These are phyloP conservation scores for Plagiodera versicolora DNA, from an alignment of 2,888 invertebrate genomes.

Conservation along the genomic window DNA sequence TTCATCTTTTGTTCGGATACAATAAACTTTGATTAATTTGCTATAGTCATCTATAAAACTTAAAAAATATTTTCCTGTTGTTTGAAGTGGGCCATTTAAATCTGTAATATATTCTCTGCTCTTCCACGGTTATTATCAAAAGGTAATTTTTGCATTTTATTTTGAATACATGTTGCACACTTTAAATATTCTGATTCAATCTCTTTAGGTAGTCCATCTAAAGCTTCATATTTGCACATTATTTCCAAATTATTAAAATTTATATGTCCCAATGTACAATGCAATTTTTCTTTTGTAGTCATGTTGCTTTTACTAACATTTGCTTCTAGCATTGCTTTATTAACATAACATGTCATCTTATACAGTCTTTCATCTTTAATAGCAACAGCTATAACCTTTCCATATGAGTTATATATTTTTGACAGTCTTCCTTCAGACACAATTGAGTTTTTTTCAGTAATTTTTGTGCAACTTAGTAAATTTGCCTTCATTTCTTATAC, in stretches of 20 bases:
- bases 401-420: neutral
- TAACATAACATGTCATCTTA: constrained; percentile 3
- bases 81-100: constrained; percentile 31
- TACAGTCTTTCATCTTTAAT: constrained; percentile 5
- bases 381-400: constrained; percentile 1
- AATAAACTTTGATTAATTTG: constrained; percentile 5
- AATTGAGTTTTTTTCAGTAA: neutral
- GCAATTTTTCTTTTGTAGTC: constrained; percentile 34
- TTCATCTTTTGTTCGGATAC: neutral
- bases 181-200: constrained; percentile 31
- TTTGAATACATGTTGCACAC: constrained; percentile 35
- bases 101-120: constrained; percentile 34
- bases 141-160: constrained; percentile 37
- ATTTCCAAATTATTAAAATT: constrained; percentile 35
- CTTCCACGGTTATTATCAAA: constrained; percentile 34
- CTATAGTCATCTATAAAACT: constrained; percentile 12
- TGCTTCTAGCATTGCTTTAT: constrained; percentile 2
- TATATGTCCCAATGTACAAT: constrained; percentile 34
- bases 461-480: neutral
- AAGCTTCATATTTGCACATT: constrained; percentile 27
- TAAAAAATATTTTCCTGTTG: constrained; percentile 29
- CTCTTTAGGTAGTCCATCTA: constrained; percentile 29
- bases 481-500: constrained; percentile 4
- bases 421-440: neutral
- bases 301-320: constrained; percentile 10